These are phyloP conservation scores for Tetranychus truncatus DNA, from an alignment of 2,888 invertebrate genomes.

Conservation along the genomic window DNA sequence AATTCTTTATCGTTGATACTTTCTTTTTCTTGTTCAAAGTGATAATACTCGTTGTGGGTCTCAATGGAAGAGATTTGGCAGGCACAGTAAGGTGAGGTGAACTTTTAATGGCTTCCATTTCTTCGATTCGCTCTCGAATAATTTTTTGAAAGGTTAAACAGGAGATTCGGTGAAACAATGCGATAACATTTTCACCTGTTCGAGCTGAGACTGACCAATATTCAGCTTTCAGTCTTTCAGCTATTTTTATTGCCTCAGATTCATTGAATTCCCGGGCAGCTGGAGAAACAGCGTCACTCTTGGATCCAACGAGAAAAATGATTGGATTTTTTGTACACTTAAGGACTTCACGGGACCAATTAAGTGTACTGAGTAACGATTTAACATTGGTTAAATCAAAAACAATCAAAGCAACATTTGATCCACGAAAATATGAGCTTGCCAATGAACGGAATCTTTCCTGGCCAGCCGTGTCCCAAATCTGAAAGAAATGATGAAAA, in stretches of 20 bases:
- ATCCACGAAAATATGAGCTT: conserved; percentile 84
- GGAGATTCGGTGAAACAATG: conserved; percentile 3
- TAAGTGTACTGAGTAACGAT: conserved; percentile 94
- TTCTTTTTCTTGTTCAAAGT: background rate
- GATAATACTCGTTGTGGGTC: background rate
- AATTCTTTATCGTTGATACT: background rate
- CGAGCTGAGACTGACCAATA: conserved; percentile 4
- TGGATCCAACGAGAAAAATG: conserved; percentile 5
- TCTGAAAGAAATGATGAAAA: conserved; percentile 44
- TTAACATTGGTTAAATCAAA: conserved; percentile 98
- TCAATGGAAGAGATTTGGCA: background rate
- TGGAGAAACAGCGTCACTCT: background rate
- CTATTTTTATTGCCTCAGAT: conserved; percentile 1
- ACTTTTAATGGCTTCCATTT: background rate
- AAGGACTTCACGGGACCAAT: conserved; percentile 89
- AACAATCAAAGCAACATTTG: conserved; percentile 96
- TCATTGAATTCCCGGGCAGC: conserved; percentile 1
- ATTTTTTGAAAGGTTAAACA: background rate
- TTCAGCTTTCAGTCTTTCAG: background rate
- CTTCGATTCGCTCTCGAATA: background rate
- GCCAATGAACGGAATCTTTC: conserved; percentile 95
- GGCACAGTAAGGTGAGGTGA: background rate
- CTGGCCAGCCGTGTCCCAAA: conserved; percentile 97
- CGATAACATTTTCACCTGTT: conserved; percentile 9
- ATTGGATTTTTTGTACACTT: background rate